A percentile compares a stretch with the other conserved stretches of the same genome.
These are phyloP conservation scores for Myanophis thanlyinensis DNA, from an alignment of 2,113 vertebrate species.

Conservation along the genomic window DNA sequence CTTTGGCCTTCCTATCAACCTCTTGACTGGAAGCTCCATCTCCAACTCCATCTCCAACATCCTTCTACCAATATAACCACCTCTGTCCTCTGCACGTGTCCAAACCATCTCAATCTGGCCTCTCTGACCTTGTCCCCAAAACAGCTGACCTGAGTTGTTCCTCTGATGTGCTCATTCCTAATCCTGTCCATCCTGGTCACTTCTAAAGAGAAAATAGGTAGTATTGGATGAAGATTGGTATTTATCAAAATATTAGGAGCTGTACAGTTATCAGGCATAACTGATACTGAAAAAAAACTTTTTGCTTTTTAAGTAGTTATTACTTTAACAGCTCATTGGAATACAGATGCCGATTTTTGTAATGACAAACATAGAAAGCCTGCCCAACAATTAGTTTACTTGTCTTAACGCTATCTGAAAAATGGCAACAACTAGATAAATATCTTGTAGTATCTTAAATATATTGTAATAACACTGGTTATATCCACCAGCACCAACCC, in stretches of 20 bases:
- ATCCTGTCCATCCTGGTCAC: no score
- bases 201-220: no score
- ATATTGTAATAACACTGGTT: constrained; percentile 43
- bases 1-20: no score
- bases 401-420: constrained; percentile 57
- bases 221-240: neutral
- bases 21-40: no score
- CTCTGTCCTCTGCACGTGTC: no score
- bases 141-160: no score
- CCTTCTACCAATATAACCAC: no score
- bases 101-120: no score
- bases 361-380: constrained; percentile 16
- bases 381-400: constrained; percentile 56
- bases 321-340: constrained; percentile 12
- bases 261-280: neutral
- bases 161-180: no score
- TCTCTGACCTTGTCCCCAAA: no score
- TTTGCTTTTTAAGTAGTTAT: constrained; percentile 13
- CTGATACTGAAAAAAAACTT: neutral
- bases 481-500: constrained; percentile 39
- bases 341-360: constrained; percentile 27
- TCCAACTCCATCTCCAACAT: no score
- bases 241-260: neutral
- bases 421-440: constrained; percentile 58
- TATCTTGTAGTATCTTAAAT: constrained; percentile 52